phyloP scores from a whole-genome alignment of 2,797 vertebrate species.

The Ceryle rudis region DNA sequence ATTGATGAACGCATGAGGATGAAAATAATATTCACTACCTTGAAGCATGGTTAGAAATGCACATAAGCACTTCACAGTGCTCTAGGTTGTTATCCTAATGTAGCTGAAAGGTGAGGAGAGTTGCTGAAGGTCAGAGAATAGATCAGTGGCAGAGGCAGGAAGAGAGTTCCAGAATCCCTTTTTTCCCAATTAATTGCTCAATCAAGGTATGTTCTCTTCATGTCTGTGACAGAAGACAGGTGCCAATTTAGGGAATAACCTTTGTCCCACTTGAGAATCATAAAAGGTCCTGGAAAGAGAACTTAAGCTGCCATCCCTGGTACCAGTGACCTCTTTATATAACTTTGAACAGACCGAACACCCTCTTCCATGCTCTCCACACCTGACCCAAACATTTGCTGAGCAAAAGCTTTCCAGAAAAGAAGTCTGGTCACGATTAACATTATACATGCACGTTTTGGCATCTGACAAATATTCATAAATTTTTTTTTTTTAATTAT shows the following conservation, averaged over 20 bases:
- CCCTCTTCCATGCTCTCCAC: not conserved
- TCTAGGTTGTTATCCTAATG: not conserved
- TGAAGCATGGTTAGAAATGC: constrained; percentile 14
- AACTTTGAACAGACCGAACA: not conserved
- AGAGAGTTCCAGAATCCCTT: not conserved
- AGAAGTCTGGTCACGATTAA: not conserved
- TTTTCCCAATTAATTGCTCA: not conserved
- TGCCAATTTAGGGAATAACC: not conserved
- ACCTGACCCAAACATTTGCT: not conserved
- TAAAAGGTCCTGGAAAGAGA: not conserved
- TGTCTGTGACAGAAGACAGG: not conserved
- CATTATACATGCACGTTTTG: rapidly evolving
- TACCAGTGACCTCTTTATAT: not conserved
- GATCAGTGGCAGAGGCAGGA: not conserved
- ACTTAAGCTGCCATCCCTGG: not conserved
- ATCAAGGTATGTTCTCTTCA: not conserved
- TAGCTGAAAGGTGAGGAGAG: constrained; percentile 17
- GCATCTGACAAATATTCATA: not conserved
- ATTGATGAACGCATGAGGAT: not conserved
- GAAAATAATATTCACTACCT: constrained; percentile 16
- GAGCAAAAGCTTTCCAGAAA: not conserved
- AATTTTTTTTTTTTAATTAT: too few species aligned
- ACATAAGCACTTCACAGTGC: not conserved
- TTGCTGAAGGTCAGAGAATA: constrained; percentile 9
- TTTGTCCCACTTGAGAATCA: not conserved